phyloP scores from a whole-genome alignment of 2,888 invertebrate species.

The Ornithoptera priamus region DNA sequence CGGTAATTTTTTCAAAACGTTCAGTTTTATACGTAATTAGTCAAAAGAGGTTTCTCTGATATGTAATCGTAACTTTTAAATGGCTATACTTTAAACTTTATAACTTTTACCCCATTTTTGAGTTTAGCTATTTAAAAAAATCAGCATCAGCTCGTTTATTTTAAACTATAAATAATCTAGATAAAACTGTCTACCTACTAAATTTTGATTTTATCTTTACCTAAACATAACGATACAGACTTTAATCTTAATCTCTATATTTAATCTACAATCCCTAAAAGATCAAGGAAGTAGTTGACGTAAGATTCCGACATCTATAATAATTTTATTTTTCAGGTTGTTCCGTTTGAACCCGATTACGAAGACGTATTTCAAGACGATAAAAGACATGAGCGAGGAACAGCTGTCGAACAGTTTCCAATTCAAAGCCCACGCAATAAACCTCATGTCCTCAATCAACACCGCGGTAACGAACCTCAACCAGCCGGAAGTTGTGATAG shows the following conservation, averaged over 20 bases:
- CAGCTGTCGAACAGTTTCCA: slow-evolving; percentile 38
- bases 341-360: slow-evolving; percentile 47
- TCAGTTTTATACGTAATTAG: background rate
- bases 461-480: slow-evolving; percentile 43
- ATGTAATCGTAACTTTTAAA: too few species aligned
- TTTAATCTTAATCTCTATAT: too few species aligned
- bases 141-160: too few species aligned
- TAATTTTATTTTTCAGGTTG: slow-evolving; percentile 36
- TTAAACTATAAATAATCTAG: too few species aligned
- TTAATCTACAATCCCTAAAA: background rate
- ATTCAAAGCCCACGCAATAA: slow-evolving; percentile 53
- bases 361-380: slow-evolving; percentile 46
- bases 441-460: slow-evolving; percentile 49
- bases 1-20: slow-evolving; percentile 38
- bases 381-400: slow-evolving; percentile 41
- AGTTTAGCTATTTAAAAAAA: too few species aligned
- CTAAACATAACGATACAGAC: too few species aligned
- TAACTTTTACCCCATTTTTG: too few species aligned
- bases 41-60: background rate
- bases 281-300: background rate
- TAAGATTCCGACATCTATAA: background rate
- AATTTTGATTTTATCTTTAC: too few species aligned
- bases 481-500: slow-evolving; percentile 48
- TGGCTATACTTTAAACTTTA: too few species aligned
- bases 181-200: too few species aligned